These are phyloP conservation scores for Ophraella communa DNA, from an alignment of 2,888 invertebrate species.

Conservation along the genomic window DNA sequence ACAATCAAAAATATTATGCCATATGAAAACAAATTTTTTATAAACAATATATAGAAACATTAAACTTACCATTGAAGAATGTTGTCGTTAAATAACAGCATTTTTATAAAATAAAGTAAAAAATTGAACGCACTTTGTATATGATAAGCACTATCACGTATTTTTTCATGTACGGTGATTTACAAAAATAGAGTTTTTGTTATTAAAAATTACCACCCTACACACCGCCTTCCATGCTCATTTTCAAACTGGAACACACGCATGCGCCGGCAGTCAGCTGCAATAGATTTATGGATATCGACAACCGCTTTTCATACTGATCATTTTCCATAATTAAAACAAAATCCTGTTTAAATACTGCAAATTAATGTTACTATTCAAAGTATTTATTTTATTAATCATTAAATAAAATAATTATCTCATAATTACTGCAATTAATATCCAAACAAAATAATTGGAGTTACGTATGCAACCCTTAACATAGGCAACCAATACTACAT, in stretches of 20 bases:
- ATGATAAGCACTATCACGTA: slow-evolving; percentile 22
- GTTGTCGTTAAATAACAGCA: slow-evolving; percentile 21
- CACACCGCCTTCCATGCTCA: slow-evolving; percentile 55
- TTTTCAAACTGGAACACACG: slow-evolving; percentile 54
- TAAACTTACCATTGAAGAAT: slow-evolving; percentile 37
- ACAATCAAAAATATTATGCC: slow-evolving; percentile 14
- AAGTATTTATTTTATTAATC: neutral
- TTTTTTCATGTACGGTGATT: slow-evolving; percentile 27
- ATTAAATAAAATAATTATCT: too few relatives aligned
- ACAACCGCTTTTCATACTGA: slow-evolving; percentile 4
- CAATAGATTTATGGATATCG: slow-evolving; percentile 29
- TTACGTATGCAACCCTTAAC: neutral
- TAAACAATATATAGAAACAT: slow-evolving; percentile 33
- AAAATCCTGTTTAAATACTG: neutral
- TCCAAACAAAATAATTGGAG: too few relatives aligned
- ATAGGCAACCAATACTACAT: slow-evolving; percentile 18
- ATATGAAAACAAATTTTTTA: slow-evolving; percentile 33
- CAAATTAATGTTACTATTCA: neutral
- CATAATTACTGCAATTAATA: too few relatives aligned
- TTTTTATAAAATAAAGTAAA: slow-evolving; percentile 12
- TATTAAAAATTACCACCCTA: slow-evolving; percentile 54
- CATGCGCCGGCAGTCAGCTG: slow-evolving; percentile 49
- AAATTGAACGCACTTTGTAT: slow-evolving; percentile 20
- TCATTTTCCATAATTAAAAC: slow-evolving; percentile 3
- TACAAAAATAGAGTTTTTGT: slow-evolving; percentile 42